These are phyloP conservation scores for Thelaira solivaga DNA, from an alignment of 2,888 invertebrate species.

Conservation along the genomic window DNA sequence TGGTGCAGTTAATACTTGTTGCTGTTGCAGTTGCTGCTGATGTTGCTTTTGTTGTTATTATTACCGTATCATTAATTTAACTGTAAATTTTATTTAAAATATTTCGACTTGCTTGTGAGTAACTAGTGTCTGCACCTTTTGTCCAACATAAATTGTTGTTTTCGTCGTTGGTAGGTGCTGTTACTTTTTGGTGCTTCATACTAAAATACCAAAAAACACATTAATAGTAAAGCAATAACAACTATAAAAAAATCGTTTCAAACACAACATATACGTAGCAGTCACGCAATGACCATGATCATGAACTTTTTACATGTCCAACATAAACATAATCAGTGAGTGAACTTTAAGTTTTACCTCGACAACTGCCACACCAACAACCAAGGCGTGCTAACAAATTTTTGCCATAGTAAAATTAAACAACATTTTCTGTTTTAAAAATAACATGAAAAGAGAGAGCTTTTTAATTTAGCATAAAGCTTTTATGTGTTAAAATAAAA, in stretches of 20 bases:
- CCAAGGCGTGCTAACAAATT: background rate
- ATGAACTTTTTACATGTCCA: constrained; percentile 59
- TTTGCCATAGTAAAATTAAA: constrained; percentile 38
- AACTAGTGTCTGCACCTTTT: background rate
- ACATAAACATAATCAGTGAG: constrained; percentile 18
- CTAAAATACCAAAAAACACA: constrained; percentile 7
- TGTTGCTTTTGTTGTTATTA: constrained; percentile 26
- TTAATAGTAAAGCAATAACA: too few relatives aligned
- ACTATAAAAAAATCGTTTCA: background rate
- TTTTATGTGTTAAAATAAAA: too few relatives aligned
- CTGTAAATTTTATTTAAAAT: constrained; percentile 55
- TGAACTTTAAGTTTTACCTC: constrained; percentile 15
- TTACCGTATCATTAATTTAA: constrained; percentile 46
- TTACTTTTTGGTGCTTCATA: background rate
- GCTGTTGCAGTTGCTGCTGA: constrained; percentile 16
- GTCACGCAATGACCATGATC: constrained; percentile 58
- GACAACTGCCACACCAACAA: background rate
- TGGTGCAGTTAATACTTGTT: constrained; percentile 3
- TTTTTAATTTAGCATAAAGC: constrained; percentile 47
- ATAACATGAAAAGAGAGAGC: constrained; percentile 45
- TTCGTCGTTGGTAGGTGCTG: background rate
- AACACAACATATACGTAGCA: constrained; percentile 1
- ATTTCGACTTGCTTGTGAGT: background rate
- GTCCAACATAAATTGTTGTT: too few relatives aligned
- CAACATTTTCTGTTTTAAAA: constrained; percentile 1